phyloP scores from a whole-genome alignment of 1,140 invertebrate species.

The Whitmania pigra region DNA sequence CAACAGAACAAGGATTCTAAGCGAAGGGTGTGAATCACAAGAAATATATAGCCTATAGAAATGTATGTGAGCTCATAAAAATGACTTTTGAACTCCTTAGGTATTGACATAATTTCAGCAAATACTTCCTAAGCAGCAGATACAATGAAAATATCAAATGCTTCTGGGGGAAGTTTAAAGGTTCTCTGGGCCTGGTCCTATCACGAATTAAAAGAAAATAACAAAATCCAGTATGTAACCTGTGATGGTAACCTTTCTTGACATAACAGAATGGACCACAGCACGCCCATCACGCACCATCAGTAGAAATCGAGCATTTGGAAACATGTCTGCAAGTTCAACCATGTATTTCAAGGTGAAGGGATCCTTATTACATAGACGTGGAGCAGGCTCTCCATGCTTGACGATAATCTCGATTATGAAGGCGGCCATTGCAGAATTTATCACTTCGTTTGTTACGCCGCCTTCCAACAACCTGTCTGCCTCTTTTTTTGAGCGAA shows the following conservation, averaged over 20 bases:
- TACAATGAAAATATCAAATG: too few species aligned
- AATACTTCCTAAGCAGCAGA: too few species aligned
- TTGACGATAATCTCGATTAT: conserved; percentile 76
- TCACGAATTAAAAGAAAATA: too few species aligned
- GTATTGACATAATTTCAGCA: too few species aligned
- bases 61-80: too few species aligned
- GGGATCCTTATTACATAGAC: conserved; percentile 94
- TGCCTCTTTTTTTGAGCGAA: conserved; percentile 26
- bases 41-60: too few species aligned
- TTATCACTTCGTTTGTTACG: conserved; percentile 73
- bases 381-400: conserved; percentile 75
- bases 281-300: conserved; percentile 92
- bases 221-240: not conserved
- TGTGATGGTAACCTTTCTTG: conserved; percentile 84
- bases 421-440: conserved; percentile 87
- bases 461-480: conserved; percentile 77
- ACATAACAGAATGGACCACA: conserved; percentile 91
- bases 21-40: too few species aligned
- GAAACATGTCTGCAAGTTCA: conserved; percentile 51
- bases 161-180: too few species aligned
- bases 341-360: conserved; percentile 85
- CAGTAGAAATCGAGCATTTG: conserved; percentile 80
- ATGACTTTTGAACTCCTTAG: too few species aligned
- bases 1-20: too few species aligned
- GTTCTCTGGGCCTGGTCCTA: too few species aligned